These are phyloP conservation scores for Gerris buenoi DNA, from an alignment of 1,140 invertebrate genomes.

Conservation along the genomic window DNA sequence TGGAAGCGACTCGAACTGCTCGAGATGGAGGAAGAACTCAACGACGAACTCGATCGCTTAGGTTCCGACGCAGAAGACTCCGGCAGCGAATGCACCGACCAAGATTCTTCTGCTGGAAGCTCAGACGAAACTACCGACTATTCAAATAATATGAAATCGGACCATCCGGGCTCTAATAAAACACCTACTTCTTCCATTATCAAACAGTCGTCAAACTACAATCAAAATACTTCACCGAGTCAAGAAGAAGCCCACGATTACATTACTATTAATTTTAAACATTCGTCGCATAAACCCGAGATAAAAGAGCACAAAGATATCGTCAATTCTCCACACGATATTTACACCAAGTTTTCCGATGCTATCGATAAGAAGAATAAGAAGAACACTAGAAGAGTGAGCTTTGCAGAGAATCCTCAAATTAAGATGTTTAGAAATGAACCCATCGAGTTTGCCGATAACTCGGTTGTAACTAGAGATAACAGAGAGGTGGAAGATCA, in stretches of 20 bases:
- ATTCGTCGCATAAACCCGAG: neutral
- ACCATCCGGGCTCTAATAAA: neutral
- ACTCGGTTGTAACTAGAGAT: neutral
- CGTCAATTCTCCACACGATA: neutral
- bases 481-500: neutral
- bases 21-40: slow-evolving; percentile 37
- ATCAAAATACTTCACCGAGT: neutral
- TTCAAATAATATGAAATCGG: neutral
- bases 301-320: neutral
- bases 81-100: neutral
- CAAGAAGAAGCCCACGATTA: neutral
- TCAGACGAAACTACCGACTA: neutral
- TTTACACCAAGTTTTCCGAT: neutral
- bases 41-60: slow-evolving; percentile 28
- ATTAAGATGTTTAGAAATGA: neutral
- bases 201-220: neutral
- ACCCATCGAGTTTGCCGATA: no score
- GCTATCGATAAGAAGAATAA: neutral
- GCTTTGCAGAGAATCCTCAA: neutral
- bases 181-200: neutral
- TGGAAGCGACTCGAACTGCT: slow-evolving; percentile 35
- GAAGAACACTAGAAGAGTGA: neutral
- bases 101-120: neutral
- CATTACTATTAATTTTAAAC: neutral
- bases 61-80: slow-evolving; percentile 10